Percentiles rank a stretch among this genome's conserved stretches.
phyloP scores from a whole-genome alignment of 2,888 invertebrate genomes.

The Megamerina dolium region DNA sequence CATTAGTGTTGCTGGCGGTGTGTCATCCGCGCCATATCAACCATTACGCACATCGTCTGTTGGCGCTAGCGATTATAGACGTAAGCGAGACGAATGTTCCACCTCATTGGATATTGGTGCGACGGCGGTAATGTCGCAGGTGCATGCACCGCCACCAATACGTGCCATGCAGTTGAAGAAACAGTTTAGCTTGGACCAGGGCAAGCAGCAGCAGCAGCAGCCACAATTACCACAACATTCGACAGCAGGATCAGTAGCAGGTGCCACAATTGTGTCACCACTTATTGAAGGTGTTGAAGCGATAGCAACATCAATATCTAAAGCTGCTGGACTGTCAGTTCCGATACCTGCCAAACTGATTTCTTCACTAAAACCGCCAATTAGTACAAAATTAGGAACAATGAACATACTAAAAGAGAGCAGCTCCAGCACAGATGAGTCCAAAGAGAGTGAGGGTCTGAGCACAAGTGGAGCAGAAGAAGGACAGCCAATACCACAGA shows the following conservation, averaged over 20 bases:
- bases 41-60: conserved; percentile 43
- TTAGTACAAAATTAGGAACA: conserved; percentile 37
- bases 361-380: conserved; percentile 42
- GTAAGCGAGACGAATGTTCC: conserved; percentile 23
- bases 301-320: conserved; percentile 14
- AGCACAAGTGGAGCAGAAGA: conserved; percentile 16
- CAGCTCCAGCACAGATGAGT: conserved; percentile 49
- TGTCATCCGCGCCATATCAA: conserved; percentile 34
- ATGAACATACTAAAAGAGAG: conserved; percentile 49
- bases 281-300: conserved; percentile 14
- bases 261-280: conserved; percentile 6
- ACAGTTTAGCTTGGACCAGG: conserved; percentile 50
- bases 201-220: conserved; percentile 29
- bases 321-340: conserved; percentile 26
- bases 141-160: conserved; percentile 34
- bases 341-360: conserved; percentile 37
- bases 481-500: conserved; percentile 41
- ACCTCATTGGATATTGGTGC: conserved; percentile 31
- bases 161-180: conserved; percentile 46
- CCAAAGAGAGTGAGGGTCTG: conserved; percentile 38
- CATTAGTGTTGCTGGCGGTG: conserved; percentile 6
- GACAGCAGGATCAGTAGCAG: conserved; percentile 5
- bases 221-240: conserved; percentile 16
- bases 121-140: conserved; percentile 30
- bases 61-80: conserved; percentile 36